These are phyloP conservation scores for Dunckerocampus dactyliophorus DNA, from an alignment of 2,113 vertebrate genomes.

Conservation along the genomic window DNA sequence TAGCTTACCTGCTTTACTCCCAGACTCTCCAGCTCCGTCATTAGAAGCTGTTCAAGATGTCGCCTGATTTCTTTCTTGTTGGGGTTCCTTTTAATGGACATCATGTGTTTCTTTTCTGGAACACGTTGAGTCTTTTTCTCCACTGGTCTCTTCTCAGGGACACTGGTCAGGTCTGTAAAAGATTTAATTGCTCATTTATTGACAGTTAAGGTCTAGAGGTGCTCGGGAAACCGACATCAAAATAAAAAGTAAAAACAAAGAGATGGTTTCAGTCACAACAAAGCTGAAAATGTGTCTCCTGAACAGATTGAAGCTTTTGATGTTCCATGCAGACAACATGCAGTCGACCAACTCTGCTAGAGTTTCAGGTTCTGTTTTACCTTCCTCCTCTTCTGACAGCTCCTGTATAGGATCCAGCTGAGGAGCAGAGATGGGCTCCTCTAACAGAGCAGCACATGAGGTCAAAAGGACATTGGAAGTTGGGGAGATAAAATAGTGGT, in stretches of 20 bases:
- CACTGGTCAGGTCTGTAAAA: constrained; percentile 63
- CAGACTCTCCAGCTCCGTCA: constrained; percentile 78
- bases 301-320: constrained; percentile 28
- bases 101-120: constrained; percentile 33
- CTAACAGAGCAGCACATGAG: constrained; percentile 73
- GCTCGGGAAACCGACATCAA: neutral
- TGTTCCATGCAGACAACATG: constrained; percentile 59
- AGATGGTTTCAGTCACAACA: constrained; percentile 3
- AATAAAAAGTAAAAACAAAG: neutral
- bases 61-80: constrained; percentile 75
- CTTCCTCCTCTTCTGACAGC: constrained; percentile 94
- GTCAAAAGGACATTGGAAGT: constrained; percentile 53
- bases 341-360: constrained; percentile 24
- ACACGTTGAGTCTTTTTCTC: constrained; percentile 52
- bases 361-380: constrained; percentile 67
- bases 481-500: constrained; percentile 37
- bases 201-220: neutral
- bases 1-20: constrained; percentile 80
- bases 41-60: constrained; percentile 76
- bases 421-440: constrained; percentile 78
- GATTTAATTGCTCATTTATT: neutral
- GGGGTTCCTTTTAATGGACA: constrained; percentile 70
- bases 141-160: constrained; percentile 47
- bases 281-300: constrained; percentile 4
- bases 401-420: constrained; percentile 94